phyloP scores from a whole-genome alignment of 2,888 invertebrate species.

The Stenoptilia bipunctidactyla region DNA sequence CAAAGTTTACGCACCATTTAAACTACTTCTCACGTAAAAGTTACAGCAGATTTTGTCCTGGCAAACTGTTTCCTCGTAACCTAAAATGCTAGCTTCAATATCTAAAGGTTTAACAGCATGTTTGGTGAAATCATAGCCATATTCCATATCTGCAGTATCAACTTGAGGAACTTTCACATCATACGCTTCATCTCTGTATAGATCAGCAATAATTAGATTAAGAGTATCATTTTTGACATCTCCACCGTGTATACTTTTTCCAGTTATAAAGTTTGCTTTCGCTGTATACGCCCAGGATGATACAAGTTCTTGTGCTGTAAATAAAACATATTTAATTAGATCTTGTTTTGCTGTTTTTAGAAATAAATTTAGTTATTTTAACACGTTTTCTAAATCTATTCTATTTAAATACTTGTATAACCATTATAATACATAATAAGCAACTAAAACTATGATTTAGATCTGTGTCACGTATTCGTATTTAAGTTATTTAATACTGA shows the following conservation, averaged over 20 bases:
- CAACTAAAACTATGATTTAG: too few species aligned
- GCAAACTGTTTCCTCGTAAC: constrained; percentile 35
- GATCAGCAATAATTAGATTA: neutral
- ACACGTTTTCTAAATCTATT: too few species aligned
- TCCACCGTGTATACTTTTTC: constrained; percentile 27
- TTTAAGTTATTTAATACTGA: too few species aligned
- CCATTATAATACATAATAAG: too few species aligned
- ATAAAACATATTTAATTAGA: too few species aligned
- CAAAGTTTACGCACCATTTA: constrained; percentile 20
- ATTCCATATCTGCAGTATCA: constrained; percentile 10
- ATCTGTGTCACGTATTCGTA: too few species aligned
- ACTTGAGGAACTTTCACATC: constrained; percentile 16
- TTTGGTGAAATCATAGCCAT: constrained; percentile 31
- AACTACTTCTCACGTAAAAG: constrained; percentile 34
- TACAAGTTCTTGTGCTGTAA: constrained; percentile 35
- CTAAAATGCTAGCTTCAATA: constrained; percentile 24
- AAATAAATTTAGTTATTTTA: too few species aligned
- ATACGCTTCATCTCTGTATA: constrained; percentile 10
- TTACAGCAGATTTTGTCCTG: constrained; percentile 43
- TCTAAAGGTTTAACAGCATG: constrained; percentile 36
- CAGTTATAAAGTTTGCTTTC: constrained; percentile 32
- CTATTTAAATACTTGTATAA: too few species aligned
- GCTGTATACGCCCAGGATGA: constrained; percentile 36
- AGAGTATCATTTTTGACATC: constrained; percentile 5
- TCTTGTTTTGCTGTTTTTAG: too few species aligned